Evolutionary conservation across 1,140 invertebrate species (phyloP).

Genomic region (Pteromalus puparum): DNA sequence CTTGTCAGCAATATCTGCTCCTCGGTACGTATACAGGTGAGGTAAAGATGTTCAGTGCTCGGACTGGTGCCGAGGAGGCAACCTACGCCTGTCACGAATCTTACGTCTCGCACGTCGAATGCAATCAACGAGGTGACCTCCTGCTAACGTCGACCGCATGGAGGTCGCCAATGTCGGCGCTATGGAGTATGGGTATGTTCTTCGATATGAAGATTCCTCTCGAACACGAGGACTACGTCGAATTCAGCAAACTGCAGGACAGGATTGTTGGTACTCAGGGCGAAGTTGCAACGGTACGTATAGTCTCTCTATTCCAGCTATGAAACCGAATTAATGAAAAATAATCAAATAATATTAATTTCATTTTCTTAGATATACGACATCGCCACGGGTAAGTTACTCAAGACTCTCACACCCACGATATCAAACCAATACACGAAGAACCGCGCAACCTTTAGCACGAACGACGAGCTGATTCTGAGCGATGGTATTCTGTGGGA

Average conservation of each 20-base stretch:
- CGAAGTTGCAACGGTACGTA: slow-evolving; percentile 82
- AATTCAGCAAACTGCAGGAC: slow-evolving; percentile 94
- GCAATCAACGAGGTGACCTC: slow-evolving; percentile 83
- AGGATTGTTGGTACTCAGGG: slow-evolving; percentile 89
- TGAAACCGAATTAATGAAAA: not conserved
- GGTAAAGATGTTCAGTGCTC: slow-evolving; percentile 90
- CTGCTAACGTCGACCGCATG: slow-evolving; percentile 91
- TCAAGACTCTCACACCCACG: slow-evolving; percentile 85
- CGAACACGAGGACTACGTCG: slow-evolving; percentile 91
- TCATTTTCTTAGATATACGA: slow-evolving; percentile 88
- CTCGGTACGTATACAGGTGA: slow-evolving; percentile 93
- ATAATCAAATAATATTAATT: slow-evolving; percentile 18
- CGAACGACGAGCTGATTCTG: slow-evolving; percentile 94
- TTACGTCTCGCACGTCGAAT: slow-evolving; percentile 87
- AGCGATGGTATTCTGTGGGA: slow-evolving; percentile 97
- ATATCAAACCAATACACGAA: slow-evolving; percentile 94
- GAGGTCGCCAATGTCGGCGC: slow-evolving; percentile 86
- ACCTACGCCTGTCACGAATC: slow-evolving; percentile 89
- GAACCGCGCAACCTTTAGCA: slow-evolving; percentile 96
- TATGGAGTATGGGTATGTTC: slow-evolving; percentile 87
- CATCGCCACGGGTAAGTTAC: slow-evolving; percentile 84
- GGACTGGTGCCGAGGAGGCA: slow-evolving; percentile 86
- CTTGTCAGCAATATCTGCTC: slow-evolving; percentile 87
- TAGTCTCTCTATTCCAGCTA: slow-evolving; percentile 10
- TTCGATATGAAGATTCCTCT: slow-evolving; percentile 86